Percentiles rank a stretch among this genome's conserved stretches.
Evolutionary conservation across 35 echinoderm and acorn worm species (phyloP).

Genomic region (Chiridota heheva): DNA sequence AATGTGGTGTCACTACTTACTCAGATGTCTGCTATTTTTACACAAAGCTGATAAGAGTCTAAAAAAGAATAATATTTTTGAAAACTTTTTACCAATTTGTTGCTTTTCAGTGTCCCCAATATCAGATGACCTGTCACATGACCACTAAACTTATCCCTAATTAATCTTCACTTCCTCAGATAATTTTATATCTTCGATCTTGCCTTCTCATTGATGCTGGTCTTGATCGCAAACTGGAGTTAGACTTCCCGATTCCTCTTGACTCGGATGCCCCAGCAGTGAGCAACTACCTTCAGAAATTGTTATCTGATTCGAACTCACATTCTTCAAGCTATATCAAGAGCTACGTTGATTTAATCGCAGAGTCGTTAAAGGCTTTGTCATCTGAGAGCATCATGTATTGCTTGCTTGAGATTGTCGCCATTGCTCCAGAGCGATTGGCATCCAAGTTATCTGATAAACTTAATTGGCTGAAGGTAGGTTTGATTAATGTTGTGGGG

Average conservation of each 20-base stretch:
- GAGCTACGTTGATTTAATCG: conserved; percentile 64
- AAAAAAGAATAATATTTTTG: no score
- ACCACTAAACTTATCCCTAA: no score
- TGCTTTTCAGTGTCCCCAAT: no score
- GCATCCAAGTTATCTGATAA: conserved; percentile 52
- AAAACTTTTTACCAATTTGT: no score
- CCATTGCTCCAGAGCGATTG: conserved; percentile 54
- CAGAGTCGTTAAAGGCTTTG: conserved; percentile 56
- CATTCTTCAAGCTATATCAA: conserved; percentile 13
- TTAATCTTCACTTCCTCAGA: conserved; percentile 29
- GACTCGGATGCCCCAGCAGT: conserved; percentile 57
- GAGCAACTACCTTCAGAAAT: conserved; percentile 52
- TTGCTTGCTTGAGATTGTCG: conserved; percentile 83
- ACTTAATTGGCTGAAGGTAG: conserved; percentile 87
- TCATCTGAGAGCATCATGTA: conserved; percentile 68
- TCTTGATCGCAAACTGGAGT: conserved; percentile 38
- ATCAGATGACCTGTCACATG: no score
- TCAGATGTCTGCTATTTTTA: no score
- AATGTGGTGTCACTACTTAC: no score
- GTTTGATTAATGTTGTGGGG: neutral
- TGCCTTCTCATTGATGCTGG: conserved; percentile 73
- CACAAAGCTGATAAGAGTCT: no score
- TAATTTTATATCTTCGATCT: conserved; percentile 77
- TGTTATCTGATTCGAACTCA: conserved; percentile 26
- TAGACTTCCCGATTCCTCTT: conserved; percentile 41